phyloP scores from a whole-genome alignment of 1,140 invertebrate species.

The Drosophila bifasciata region DNA sequence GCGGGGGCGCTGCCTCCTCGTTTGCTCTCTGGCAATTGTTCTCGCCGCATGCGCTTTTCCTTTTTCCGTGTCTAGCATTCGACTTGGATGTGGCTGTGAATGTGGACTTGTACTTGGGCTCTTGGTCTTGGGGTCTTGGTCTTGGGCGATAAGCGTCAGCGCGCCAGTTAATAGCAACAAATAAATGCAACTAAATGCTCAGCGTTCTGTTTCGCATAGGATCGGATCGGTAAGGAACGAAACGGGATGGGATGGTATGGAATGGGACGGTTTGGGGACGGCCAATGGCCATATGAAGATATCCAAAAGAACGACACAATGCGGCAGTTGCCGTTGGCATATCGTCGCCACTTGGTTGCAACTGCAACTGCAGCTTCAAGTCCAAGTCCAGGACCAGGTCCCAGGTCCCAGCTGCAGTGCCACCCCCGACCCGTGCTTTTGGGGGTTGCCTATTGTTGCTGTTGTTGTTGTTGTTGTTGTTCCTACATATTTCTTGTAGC shows the following conservation, averaged over 20 bases:
- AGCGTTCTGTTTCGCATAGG: slow-evolving; percentile 12
- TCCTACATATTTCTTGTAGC: slow-evolving; percentile 52
- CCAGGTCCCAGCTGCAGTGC: not conserved
- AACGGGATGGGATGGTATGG: not conserved
- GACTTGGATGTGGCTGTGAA: slow-evolving; percentile 33
- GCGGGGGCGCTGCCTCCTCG: slow-evolving; percentile 32
- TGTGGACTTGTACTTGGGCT: slow-evolving; percentile 9
- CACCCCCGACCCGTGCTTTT: slow-evolving; percentile 32
- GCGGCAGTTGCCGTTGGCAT: slow-evolving; percentile 76
- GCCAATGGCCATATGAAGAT: slow-evolving; percentile 75
- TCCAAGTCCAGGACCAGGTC: not conserved
- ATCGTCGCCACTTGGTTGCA: slow-evolving; percentile 64
- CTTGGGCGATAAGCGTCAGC: slow-evolving; percentile 76
- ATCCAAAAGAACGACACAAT: slow-evolving; percentile 83
- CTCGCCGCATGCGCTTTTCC: slow-evolving; percentile 74
- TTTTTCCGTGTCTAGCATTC: slow-evolving; percentile 67
- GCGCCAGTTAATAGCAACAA: slow-evolving; percentile 84
- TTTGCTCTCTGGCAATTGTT: slow-evolving; percentile 73
- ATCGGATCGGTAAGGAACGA: slow-evolving; percentile 16
- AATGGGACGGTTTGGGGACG: slow-evolving; percentile 5
- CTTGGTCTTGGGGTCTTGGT: no score
- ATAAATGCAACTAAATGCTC: slow-evolving; percentile 84
- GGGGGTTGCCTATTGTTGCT: slow-evolving; percentile 2
- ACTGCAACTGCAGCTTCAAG: not conserved
- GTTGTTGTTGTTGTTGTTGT: slow-evolving; percentile 32